These are phyloP conservation scores for Balaenoptera acutorostrata DNA, from an alignment of 2,113 vertebrate species.

Conservation along the genomic window DNA sequence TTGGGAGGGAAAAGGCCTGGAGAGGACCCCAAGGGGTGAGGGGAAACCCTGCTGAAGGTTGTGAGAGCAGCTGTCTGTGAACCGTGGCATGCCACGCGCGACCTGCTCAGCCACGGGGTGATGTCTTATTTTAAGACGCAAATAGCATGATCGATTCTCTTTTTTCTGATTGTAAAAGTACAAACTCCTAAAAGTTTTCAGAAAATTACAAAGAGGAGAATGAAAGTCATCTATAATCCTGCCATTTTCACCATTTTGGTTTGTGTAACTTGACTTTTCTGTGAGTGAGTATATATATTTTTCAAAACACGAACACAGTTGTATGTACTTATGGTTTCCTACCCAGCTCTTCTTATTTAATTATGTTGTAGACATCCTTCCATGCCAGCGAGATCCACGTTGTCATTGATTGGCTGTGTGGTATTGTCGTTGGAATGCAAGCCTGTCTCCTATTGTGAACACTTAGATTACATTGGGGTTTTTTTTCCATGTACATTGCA, in stretches of 20 bases:
- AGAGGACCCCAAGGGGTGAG: not conserved
- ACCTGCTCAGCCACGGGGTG: not conserved
- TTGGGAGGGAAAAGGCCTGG: not conserved
- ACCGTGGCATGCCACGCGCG: rapidly evolving
- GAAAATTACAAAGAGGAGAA: not conserved
- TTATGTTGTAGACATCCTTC: not conserved
- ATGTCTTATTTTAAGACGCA: not conserved
- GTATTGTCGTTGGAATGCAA: not conserved
- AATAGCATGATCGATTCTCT: not conserved
- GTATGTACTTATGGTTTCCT: not conserved
- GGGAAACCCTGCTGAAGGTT: rapidly evolving
- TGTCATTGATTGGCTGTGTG: not conserved
- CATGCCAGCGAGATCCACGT: not conserved
- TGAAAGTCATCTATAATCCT: not conserved
- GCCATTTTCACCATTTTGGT: not conserved
- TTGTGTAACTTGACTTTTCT: not conserved
- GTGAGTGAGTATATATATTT: not conserved
- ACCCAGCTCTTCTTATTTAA: not conserved
- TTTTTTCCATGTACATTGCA: not conserved
- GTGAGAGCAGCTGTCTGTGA: not conserved
- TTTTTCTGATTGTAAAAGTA: not conserved
- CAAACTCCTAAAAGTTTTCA: not conserved
- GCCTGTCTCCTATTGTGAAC: not conserved
- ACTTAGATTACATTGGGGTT: not conserved
- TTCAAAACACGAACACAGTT: not conserved